Evolutionary conservation across 2,113 vertebrate genomes (phyloP), one percentile per base, ranked within the genome.

Genomic region (Clarias magur): DNA sequence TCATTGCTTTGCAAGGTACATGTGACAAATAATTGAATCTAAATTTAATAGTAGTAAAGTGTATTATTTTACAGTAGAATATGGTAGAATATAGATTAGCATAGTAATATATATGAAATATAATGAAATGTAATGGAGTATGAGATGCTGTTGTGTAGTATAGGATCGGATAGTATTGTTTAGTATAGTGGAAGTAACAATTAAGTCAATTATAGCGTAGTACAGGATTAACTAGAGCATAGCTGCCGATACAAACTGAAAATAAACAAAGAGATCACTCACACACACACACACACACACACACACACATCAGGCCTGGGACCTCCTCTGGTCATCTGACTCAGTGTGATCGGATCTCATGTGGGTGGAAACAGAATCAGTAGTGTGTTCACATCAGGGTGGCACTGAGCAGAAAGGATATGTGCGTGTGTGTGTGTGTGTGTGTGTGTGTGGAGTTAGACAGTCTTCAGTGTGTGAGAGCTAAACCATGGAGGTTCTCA

Each of bases 341-440:
- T 63, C 80, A 16, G 30, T 63, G 34, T 82, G 30, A 82, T 65
- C 23, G 4, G 60, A 63, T 82, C 60, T 63, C 60, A 82, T 65
- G 80, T 82, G 23, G 80, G 60, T 63, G 19, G 48, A 82, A 82
- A 63, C 11, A 62, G 30, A 63, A 38, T 17, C 80, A 48, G 80
- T 82, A 63, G 34, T 63, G 80, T 63, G 10, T 48, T 82, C 60
- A 42, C 60, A 53, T 82, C 60, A 17, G 34, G 42, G 38, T 82
- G 23, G 59, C 30, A 23, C 80, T 62, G 30, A 27, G 27, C 34
- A 16, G 12, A 48, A 53, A n/a, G 25, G 21, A 8, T 80, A 16
- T 34, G 3, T 80, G 27, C 91, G 65, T 62, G 30, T 80, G 54
- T 80, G 54, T 80, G 76, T 30, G 10, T 80, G 30, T 91, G 67